phyloP scores from a whole-genome alignment of 2,888 invertebrate species.

The Orthosia gothica region DNA sequence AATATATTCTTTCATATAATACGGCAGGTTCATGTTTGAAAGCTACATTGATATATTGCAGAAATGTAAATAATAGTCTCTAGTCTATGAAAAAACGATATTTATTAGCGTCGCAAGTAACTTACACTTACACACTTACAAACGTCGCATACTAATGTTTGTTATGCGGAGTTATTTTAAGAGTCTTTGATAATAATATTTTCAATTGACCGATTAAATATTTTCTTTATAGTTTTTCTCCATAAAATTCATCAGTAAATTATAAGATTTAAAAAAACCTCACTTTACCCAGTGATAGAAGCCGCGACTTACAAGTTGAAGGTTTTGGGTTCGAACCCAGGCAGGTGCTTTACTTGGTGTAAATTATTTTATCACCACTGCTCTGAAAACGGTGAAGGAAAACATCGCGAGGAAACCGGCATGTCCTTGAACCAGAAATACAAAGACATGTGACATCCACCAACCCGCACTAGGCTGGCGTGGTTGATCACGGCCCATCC shows the following conservation, averaged over 20 bases:
- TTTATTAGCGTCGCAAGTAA: constrained; percentile 35
- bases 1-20: constrained; percentile 12
- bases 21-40: constrained; percentile 7
- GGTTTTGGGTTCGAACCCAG: too few species aligned
- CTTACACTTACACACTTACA: too few species aligned
- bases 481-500: too few species aligned
- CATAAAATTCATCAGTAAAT: background rate
- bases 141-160: constrained; percentile 42
- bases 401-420: too few species aligned
- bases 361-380: too few species aligned
- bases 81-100: constrained; percentile 22
- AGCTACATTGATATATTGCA: constrained; percentile 39
- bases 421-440: too few species aligned
- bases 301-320: too few species aligned
- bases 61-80: constrained; percentile 34
- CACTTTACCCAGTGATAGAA: too few species aligned
- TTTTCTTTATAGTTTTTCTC: background rate
- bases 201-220: background rate
- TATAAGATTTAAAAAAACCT: background rate
- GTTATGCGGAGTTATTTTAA: constrained; percentile 21
- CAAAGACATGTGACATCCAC: too few species aligned
- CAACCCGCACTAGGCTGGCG: too few species aligned
- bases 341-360: too few species aligned
- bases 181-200: constrained; percentile 18
- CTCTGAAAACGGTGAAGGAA: too few species aligned